Base-by-base conservation (phyloP, 2,113 vertebrate genomes). In the Gambusia affinis region DNA sequence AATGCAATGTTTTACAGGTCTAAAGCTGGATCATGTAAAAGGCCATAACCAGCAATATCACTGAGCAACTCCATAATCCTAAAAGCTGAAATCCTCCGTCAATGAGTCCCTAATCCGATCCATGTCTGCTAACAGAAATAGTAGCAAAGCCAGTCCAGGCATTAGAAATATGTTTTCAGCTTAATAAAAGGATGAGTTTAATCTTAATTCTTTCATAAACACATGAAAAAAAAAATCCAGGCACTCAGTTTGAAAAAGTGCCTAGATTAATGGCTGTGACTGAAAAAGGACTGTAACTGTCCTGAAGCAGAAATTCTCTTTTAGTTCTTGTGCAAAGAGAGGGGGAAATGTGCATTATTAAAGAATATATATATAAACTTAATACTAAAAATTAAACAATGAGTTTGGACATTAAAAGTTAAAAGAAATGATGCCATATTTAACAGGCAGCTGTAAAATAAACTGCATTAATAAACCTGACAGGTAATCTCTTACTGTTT, bases 61-160 rank as follows among this genome's bases (percentile, higher is more conserved):
- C 84, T 87, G 76, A 87, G 84, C 89, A 92, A 88, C 81, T 83
- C 82, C 64, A 81, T 95, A 95, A 95, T 94, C 94, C 92, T 87
- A 85, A 94, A 93, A 93, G 91, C 92, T 91, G 78, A 93, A 95
- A 93, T 92, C 94, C 88, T 85, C 88, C 80, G 85, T 92, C 89
- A 92, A 87, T 87, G 91, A 90, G 76, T 86, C 91, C 86, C 70
- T 95, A 94, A 94, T 94, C 93, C 91, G 72, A 88, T 84, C 92
- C 87, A 89, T 87, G 83, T 82, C 84, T 86, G 87, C 88, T 75
- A 87, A 89, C 86, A 91, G 87, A 92, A 91, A 93, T 91, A 94
- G 90, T 91, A 92, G 90, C 81, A 78, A 82, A 92, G 81, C 85
- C 81, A 79, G 60, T 29, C 27, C 60, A 64, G 66, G 80, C 73